These are phyloP conservation scores for Drosophila sechellia DNA, from an alignment of 1,140 invertebrate species.

Conservation along the genomic window DNA sequence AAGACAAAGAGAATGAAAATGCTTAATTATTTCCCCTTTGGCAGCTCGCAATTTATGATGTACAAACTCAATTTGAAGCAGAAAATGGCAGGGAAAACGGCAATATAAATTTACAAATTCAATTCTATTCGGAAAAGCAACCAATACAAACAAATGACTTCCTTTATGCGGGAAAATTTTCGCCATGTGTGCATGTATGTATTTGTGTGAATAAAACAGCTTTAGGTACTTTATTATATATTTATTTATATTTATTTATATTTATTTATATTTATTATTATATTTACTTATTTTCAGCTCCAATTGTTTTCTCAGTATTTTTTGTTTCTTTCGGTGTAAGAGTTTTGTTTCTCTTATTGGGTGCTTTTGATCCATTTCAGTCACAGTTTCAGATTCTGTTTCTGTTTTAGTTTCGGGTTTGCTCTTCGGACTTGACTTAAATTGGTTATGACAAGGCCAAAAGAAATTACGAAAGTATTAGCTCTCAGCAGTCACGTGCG, in stretches of 20 bases:
- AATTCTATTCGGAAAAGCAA: constrained; percentile 53
- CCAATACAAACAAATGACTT: constrained; percentile 74
- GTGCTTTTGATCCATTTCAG: constrained; percentile 10
- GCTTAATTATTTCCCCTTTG: constrained; percentile 73
- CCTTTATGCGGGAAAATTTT: constrained; percentile 50
- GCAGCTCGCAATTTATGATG: constrained; percentile 49
- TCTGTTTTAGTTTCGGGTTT: constrained; percentile 33
- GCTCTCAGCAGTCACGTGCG: constrained; percentile 53
- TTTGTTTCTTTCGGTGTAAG: constrained; percentile 17
- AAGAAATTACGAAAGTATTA: constrained; percentile 75
- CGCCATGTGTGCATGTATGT: not conserved
- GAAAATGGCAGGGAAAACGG: constrained; percentile 36
- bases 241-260: too few relatives aligned
- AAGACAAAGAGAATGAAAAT: constrained; percentile 56
- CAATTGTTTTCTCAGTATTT: not conserved
- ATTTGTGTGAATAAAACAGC: not conserved
- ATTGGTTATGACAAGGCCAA: constrained; percentile 67
- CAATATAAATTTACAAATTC: constrained; percentile 55
- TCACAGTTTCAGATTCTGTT: constrained; percentile 8
- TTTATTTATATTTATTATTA: too few relatives aligned
- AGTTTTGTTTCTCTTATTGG: constrained; percentile 64
- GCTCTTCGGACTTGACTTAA: constrained; percentile 28
- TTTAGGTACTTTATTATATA: too few relatives aligned
- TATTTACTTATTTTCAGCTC: not conserved
- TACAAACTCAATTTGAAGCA: constrained; percentile 53